These are phyloP conservation scores for Planiliza haematocheilus DNA, from an alignment of 2,113 vertebrate species.

Conservation along the genomic window DNA sequence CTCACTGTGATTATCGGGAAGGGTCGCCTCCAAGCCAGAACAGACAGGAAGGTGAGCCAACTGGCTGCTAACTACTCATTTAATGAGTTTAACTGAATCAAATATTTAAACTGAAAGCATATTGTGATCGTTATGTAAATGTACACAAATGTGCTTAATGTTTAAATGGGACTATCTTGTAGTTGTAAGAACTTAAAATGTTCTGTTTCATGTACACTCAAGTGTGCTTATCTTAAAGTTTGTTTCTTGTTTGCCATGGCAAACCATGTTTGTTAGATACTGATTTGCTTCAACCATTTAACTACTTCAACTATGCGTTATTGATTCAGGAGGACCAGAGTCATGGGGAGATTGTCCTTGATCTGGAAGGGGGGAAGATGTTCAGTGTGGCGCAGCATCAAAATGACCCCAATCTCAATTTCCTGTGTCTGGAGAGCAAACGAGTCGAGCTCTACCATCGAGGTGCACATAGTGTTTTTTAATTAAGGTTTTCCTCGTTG, in stretches of 20 bases:
- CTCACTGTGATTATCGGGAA: slow-evolving; percentile 86
- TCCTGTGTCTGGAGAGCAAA: slow-evolving; percentile 89
- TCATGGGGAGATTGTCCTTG: slow-evolving; percentile 90
- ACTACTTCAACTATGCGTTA: background rate
- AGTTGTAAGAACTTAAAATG: no score
- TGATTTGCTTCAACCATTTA: no score
- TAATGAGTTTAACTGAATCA: slow-evolving; percentile 11
- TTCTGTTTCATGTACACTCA: no score
- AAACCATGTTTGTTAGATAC: no score
- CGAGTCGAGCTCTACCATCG: slow-evolving; percentile 88
- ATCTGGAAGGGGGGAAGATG: slow-evolving; percentile 89
- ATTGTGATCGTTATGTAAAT: no score
- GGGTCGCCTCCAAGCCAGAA: slow-evolving; percentile 88
- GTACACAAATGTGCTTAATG: no score
- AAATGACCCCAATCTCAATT: slow-evolving; percentile 88
- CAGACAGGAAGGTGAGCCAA: slow-evolving; percentile 87
- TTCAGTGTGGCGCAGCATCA: slow-evolving; percentile 91
- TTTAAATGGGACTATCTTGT: no score
- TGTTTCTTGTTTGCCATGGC: no score
- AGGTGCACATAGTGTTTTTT: slow-evolving; percentile 76
- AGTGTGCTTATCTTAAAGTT: no score
- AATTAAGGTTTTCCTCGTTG: background rate
- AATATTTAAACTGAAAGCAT: background rate
- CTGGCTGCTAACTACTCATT: background rate
- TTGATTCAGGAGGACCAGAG: slow-evolving; percentile 82